Evolutionary conservation across 2,113 vertebrate species (phyloP).

Genomic region (Otocyon megalotis): DNA sequence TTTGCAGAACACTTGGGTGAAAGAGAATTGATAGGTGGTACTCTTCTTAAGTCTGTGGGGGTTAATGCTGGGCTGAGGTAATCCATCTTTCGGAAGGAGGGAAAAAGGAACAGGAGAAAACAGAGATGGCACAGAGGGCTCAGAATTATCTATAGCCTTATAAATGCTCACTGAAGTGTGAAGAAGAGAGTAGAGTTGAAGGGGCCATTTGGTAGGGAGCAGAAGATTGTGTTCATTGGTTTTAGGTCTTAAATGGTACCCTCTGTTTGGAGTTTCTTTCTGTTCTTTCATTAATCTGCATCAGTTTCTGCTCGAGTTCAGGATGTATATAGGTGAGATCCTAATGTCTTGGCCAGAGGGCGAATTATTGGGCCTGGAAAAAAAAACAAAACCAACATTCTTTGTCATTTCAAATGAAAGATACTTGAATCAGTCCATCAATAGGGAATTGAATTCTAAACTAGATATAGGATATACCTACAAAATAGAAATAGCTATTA

Average conservation of each 20-base stretch:
- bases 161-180: neutral
- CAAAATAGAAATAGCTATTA: neutral
- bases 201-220: neutral
- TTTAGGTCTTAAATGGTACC: neutral
- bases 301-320: neutral
- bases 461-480: slow-evolving; percentile 29
- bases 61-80: neutral
- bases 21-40: neutral
- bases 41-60: neutral
- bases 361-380: neutral
- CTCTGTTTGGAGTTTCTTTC: neutral
- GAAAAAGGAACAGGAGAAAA: neutral
- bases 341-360: neutral
- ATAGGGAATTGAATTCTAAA: neutral
- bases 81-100: neutral
- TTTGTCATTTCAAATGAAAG: neutral
- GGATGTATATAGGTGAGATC: neutral
- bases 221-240: neutral
- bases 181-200: neutral
- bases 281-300: neutral
- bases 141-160: neutral
- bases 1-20: neutral
- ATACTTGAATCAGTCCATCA: neutral
- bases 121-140: neutral
- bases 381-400: neutral